Percentiles rank a stretch among this genome's conserved stretches.
Conservation (phyloP, 2,888 invertebrate species). For the Leucoptera coffeella region DNA sequence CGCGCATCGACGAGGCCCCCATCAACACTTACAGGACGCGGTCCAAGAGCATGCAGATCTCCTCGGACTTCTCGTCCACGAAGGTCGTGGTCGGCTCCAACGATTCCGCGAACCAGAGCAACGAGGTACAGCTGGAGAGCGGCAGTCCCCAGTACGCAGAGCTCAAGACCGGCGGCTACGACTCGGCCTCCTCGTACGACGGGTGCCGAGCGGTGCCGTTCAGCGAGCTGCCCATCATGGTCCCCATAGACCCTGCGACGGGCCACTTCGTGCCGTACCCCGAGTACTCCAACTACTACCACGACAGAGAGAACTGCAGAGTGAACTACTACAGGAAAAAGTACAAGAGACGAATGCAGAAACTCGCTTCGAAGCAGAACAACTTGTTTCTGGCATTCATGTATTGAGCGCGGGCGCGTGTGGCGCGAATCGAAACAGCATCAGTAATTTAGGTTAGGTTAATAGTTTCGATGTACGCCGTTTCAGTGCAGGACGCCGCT, state of each 20-base stretch:
- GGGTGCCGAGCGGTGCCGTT: slow-evolving; percentile 21
- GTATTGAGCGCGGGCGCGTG: slow-evolving; percentile 31
- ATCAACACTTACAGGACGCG: slow-evolving; percentile 14
- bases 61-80: slow-evolving; percentile 31
- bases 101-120: slow-evolving; percentile 37
- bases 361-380: slow-evolving; percentile 19
- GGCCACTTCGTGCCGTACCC: slow-evolving; percentile 35
- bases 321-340: slow-evolving; percentile 18
- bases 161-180: slow-evolving; percentile 20
- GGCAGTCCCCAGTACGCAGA: slow-evolving; percentile 37
- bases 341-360: slow-evolving; percentile 18
- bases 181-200: slow-evolving; percentile 21
- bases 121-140: slow-evolving; percentile 28
- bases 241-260: slow-evolving; percentile 26
- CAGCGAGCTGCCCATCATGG: slow-evolving; percentile 32
- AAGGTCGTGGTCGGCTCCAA: slow-evolving; percentile 31
- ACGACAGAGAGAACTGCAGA: slow-evolving; percentile 22
- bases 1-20: slow-evolving; percentile 38
- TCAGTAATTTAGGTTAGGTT: too few relatives aligned
- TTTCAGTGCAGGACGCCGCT: slow-evolving; percentile 33
- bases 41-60: slow-evolving; percentile 27
- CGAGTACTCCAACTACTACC: slow-evolving; percentile 29
- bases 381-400: slow-evolving; percentile 48
- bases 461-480: slow-evolving; percentile 48
- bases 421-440: slow-evolving; percentile 10